Evolutionary conservation across 2,888 invertebrate species (phyloP).

Genomic region (Limnephilus rhombicus): DNA sequence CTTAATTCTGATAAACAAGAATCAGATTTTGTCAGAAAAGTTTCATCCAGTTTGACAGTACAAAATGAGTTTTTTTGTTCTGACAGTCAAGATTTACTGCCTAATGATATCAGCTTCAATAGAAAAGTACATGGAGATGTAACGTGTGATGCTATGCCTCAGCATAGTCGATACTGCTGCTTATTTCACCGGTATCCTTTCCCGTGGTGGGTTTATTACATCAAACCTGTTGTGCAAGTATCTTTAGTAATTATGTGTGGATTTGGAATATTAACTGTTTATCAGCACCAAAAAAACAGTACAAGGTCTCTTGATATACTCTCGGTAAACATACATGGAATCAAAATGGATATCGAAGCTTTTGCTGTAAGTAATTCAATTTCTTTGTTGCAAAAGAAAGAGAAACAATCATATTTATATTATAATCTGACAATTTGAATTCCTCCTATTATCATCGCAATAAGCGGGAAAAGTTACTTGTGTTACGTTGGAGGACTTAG

Average conservation of each 20-base stretch:
- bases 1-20: slow-evolving; percentile 12
- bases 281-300: not conserved
- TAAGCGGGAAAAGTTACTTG: not conserved
- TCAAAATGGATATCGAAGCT: slow-evolving; percentile 19
- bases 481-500: not conserved
- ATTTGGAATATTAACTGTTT: not conserved
- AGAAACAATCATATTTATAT: too few species aligned
- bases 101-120: slow-evolving; percentile 13
- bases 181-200: not conserved
- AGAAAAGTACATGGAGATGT: slow-evolving; percentile 3
- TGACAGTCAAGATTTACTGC: not conserved
- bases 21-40: slow-evolving; percentile 22
- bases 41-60: slow-evolving; percentile 2
- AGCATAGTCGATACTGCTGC: slow-evolving; percentile 42
- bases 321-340: not conserved
- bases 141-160: not conserved
- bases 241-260: slow-evolving; percentile 30
- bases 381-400: not conserved
- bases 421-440: not conserved
- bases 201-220: slow-evolving; percentile 38
- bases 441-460: not conserved
- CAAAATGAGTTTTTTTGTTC: slow-evolving; percentile 8
- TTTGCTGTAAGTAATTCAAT: slow-evolving; percentile 28
- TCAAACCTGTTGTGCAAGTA: slow-evolving; percentile 34
- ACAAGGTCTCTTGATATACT: not conserved